A percentile compares a stretch with the other conserved stretches of the same genome.
These are phyloP conservation scores for Bilobella aurantiaca DNA, from an alignment of 1,140 invertebrate species.

Conservation along the genomic window DNA sequence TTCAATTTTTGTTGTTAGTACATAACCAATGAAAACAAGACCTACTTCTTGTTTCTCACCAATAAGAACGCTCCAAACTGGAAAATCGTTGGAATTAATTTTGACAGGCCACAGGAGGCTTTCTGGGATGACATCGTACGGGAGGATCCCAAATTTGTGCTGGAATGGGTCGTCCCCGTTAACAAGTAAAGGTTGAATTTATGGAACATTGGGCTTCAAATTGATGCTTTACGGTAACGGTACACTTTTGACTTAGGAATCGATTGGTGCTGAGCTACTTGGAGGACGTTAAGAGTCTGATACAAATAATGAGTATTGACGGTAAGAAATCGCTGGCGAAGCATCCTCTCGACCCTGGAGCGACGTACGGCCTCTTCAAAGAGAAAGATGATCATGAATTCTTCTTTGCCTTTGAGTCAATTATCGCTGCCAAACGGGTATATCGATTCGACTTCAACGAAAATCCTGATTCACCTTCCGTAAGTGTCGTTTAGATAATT, in stretches of 20 bases:
- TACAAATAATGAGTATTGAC: not conserved
- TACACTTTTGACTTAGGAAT: conserved; percentile 41
- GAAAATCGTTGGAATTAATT: conserved; percentile 22
- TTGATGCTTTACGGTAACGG: not conserved
- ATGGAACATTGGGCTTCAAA: not conserved
- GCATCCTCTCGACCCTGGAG: conserved; percentile 66
- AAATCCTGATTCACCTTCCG: conserved; percentile 54
- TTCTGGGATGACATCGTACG: conserved; percentile 72
- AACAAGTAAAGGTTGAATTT: conserved; percentile 42
- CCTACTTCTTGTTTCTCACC: conserved; percentile 21
- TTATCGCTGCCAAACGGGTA: conserved; percentile 79
- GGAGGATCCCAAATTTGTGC: conserved; percentile 76
- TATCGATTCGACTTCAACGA: conserved; percentile 74
- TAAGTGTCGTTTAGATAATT: conserved; percentile 32
- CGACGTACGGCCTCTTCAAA: conserved; percentile 68
- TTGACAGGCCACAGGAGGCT: conserved; percentile 54
- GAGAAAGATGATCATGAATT: conserved; percentile 76
- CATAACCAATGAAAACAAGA: conserved; percentile 20
- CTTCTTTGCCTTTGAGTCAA: conserved; percentile 87
- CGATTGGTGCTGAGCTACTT: conserved; percentile 83
- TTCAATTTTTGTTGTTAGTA: conserved; percentile 57
- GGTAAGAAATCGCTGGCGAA: not conserved
- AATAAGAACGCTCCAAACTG: conserved; percentile 17
- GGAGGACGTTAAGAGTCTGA: conserved; percentile 68
- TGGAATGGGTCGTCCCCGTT: conserved; percentile 76